phyloP scores from a whole-genome alignment of 2,888 invertebrate species.

The Dynastes tityus region DNA sequence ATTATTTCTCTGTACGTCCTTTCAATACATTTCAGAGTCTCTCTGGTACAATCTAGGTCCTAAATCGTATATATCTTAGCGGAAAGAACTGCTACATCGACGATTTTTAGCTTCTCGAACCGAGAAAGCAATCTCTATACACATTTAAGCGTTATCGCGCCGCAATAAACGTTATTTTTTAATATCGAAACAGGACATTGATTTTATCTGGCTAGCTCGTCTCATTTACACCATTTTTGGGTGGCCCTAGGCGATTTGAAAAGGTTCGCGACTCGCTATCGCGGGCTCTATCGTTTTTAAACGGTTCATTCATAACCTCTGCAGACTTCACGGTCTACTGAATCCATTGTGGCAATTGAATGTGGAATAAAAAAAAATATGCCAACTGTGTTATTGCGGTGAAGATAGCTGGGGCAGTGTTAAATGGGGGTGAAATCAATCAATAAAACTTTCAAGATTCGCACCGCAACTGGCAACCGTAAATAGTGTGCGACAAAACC shows the following conservation, averaged over 20 bases:
- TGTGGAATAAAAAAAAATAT: constrained; percentile 30
- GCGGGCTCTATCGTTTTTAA: background rate
- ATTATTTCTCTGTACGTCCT: no score
- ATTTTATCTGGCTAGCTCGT: constrained; percentile 24
- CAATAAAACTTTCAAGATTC: constrained; percentile 44
- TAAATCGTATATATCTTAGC: no score
- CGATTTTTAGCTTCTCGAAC: no score
- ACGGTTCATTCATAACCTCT: constrained; percentile 40
- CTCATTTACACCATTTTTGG: constrained; percentile 12
- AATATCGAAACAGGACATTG: constrained; percentile 41
- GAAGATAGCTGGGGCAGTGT: constrained; percentile 35
- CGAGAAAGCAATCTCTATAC: constrained; percentile 13
- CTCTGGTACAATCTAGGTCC: no score
- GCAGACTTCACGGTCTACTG: constrained; percentile 36
- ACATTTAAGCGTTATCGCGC: constrained; percentile 29
- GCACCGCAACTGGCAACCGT: background rate
- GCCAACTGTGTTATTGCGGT: constrained; percentile 45
- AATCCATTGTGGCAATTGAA: constrained; percentile 35
- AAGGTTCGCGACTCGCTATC: constrained; percentile 14
- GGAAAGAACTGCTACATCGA: no score
- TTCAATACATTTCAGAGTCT: no score
- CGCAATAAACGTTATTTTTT: constrained; percentile 42
- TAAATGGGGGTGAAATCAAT: constrained; percentile 40
- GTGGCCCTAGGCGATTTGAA: background rate
- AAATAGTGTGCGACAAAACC: no score